Percentiles rank a stretch among this genome's conserved stretches.
These are phyloP conservation scores for Oedothorax gibbosus DNA, from an alignment of 1,140 invertebrate species.

Conservation along the genomic window DNA sequence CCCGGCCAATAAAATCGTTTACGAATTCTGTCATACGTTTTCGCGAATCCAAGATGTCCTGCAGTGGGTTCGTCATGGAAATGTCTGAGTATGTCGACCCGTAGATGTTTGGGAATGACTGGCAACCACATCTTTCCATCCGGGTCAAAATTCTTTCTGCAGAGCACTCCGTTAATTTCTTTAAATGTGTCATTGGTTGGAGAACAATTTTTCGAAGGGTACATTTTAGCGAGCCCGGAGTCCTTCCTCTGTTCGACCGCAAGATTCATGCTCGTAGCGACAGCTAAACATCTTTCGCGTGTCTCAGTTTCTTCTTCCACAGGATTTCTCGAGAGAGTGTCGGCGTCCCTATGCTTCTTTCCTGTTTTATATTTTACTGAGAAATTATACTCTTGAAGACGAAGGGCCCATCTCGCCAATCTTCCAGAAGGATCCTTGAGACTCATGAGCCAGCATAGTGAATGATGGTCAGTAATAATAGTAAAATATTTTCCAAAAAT, in stretches of 20 bases:
- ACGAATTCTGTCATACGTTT: not conserved
- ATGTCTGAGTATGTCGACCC: not conserved
- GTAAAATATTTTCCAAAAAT: too few relatives aligned
- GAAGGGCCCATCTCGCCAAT: too few relatives aligned
- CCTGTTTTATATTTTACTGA: too few relatives aligned
- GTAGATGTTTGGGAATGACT: not conserved
- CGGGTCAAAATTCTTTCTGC: slow-evolving; percentile 1
- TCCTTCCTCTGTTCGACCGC: not conserved
- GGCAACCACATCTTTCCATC: not conserved
- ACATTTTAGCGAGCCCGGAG: not conserved
- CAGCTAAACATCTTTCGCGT: too few relatives aligned
- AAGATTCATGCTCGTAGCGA: too few relatives aligned
- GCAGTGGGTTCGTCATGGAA: slow-evolving; percentile 1
- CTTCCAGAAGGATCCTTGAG: too few relatives aligned
- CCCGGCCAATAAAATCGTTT: slow-evolving; percentile 14
- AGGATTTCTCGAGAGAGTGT: too few relatives aligned
- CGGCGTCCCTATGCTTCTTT: too few relatives aligned
- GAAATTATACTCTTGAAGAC: too few relatives aligned
- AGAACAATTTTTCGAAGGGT: not conserved
- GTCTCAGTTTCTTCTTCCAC: too few relatives aligned
- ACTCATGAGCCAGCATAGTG: too few relatives aligned
- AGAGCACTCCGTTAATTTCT: not conserved
- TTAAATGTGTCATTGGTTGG: not conserved
- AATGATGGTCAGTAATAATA: too few relatives aligned
- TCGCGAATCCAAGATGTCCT: slow-evolving; percentile 22